Evolutionary conservation across 2,113 vertebrate genomes (phyloP), one percentile per base, ranked within the genome.

Genomic region (Calyptommatus sinebrachiatus): DNA sequence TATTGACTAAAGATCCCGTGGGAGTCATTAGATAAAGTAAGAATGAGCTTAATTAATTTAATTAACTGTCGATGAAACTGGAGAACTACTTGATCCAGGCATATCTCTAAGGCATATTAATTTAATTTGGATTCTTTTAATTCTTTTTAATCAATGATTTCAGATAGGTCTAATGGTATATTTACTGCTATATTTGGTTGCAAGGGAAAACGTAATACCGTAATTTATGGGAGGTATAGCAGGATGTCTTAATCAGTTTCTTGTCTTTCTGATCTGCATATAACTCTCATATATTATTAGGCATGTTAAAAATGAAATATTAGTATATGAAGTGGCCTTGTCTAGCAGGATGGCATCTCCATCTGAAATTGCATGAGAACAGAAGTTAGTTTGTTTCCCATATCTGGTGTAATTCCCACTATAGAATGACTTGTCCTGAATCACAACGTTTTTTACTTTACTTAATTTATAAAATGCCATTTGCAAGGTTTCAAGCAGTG

Each of bases 371-470:
- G 26, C 31, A 61, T 41, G 22, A 84, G 71, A 82, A 73, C 22
- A 68, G 78, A 71, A 10, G 66, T 84, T 11, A 50, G 78, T 74
- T 72, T 71, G 61, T 65, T 53, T 48, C 8, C 75, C 21, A 29
- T 7, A 29, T 63, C 50, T 1, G 18, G 9, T 7, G 79, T 26
- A 69, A 28, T 74, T 0, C 0, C 26, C 48, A 73, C 67, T 71
- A 65, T 29, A 60, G 79, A 69, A 63, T 73, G 46, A 29, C n/a
- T 62, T 70, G 71, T 84, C 80, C 80, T 79, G 62, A 73, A 83
- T 82, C 2, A 28, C 0, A 0, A 7, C 20, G 18, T 4, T 1
- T 31, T 73, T 77, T 41, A 21, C 77, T 76, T 65, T 22, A 57
- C 26, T 0, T 67, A 79, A 2, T 63, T 57, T 62, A 67, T 76